These are phyloP conservation scores for Batillaria attramentaria DNA, from an alignment of 1,140 invertebrate species.

Conservation along the genomic window DNA sequence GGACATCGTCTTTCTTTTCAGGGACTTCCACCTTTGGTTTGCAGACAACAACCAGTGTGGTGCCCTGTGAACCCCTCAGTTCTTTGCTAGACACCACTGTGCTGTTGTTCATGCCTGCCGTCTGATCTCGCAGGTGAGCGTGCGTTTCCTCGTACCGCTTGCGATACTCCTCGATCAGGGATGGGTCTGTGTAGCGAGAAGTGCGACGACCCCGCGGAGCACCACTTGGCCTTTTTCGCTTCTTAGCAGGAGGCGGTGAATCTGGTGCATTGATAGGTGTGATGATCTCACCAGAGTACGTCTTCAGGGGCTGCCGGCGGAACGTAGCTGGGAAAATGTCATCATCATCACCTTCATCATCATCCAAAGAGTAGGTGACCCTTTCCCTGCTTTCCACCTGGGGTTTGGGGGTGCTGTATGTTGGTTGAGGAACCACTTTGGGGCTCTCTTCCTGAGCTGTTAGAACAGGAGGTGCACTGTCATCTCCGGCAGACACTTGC, in stretches of 20 bases:
- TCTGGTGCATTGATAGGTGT: constrained; percentile 33
- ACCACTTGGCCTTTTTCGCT: constrained; percentile 1
- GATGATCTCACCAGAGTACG: constrained; percentile 37
- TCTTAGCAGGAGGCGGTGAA: constrained; percentile 25
- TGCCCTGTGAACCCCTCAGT: constrained; percentile 52
- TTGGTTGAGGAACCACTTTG: constrained; percentile 8
- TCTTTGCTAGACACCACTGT: constrained; percentile 57
- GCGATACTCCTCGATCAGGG: constrained; percentile 41
- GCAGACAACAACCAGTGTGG: constrained; percentile 58
- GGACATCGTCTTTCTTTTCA: constrained; percentile 37
- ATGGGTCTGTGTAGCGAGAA: constrained; percentile 42
- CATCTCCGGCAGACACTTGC: too few relatives aligned
- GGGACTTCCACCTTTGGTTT: constrained; percentile 42
- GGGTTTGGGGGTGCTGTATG: not conserved
- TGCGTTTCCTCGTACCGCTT: constrained; percentile 24
- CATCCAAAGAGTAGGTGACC: not conserved
- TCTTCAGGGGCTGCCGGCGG: constrained; percentile 32
- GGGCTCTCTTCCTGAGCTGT: too few relatives aligned
- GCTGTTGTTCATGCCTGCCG: constrained; percentile 54
- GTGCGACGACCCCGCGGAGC: constrained; percentile 31
- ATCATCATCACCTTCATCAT: constrained; percentile 38
- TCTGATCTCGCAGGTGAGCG: constrained; percentile 17
- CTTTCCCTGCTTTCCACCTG: not conserved
- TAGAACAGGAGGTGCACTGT: too few relatives aligned
- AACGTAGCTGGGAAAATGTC: constrained; percentile 37